Base-by-base conservation (phyloP, 2,888 invertebrate genomes). In the Elmis aenea region DNA sequence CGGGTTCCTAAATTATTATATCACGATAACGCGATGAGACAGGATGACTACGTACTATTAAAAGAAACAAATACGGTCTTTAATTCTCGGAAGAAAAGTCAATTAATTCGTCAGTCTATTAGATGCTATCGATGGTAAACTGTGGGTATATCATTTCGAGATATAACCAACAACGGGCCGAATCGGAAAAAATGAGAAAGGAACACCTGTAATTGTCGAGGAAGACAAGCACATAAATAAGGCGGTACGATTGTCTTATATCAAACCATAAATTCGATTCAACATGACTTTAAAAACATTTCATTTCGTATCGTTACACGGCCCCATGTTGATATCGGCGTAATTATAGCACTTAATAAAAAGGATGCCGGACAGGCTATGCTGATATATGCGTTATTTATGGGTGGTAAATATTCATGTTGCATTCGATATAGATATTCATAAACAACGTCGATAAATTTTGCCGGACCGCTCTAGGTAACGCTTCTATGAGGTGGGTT, bases 361-460 rank as follows among this genome's bases (percentile, higher is more conserved):
- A 51, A 44, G 36, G 43, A 42, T 46, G 30, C 38, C 33, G 37
- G 44, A 42, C 37, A 40, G 36, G 42, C 38, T 41, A 31, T 33
- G 14, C 39, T 46, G 50, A 50, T 50, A 45, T 47, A 50, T 48
- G 45, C 37, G 29, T 51, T 48, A 51, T 51, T 49, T 51, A 51
- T 49, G 49, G 39, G 41, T 45, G 36, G 48, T 51, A 48, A 51
- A 51, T 49, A 51, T 51, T 46, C 51, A 51, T 49, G 56, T 55
- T 51, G 45, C 52, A 51, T 53, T 51, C 51, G 47, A 50, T 55
- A 51, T 46, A 45, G 46, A 47, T 50, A 49, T 51, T 48, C 51
- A 52, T 54, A 49, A 52, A 55, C 50, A 51, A 50, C 47, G 40
- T 43, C 51, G 50, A 57, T 57, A 57, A 55, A 57, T 54, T 50